Conservation (phyloP, 2,113 vertebrate genomes). For the Benitochromis conjunctus region DNA sequence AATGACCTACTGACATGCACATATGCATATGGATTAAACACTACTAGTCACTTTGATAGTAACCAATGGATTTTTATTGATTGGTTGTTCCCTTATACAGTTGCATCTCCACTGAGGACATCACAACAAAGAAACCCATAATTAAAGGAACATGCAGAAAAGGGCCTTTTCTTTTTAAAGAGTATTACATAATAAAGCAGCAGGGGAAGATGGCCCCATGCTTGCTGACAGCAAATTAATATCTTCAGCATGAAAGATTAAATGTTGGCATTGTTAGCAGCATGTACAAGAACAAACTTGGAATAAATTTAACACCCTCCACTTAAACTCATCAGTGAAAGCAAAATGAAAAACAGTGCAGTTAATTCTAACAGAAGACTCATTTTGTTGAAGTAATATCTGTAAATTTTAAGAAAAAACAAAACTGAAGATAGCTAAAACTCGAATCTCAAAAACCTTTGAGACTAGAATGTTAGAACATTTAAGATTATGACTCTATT, state of each 20-base stretch:
- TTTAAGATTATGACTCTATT: background rate
- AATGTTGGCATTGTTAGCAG: constrained; percentile 12
- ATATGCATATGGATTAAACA: background rate
- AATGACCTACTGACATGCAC: background rate
- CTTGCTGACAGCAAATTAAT: constrained; percentile 51
- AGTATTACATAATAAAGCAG: background rate
- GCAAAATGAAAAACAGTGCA: background rate
- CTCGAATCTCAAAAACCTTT: background rate
- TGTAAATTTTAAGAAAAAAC: background rate
- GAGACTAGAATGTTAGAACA: background rate
- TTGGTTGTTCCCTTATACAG: background rate
- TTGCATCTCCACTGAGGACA: background rate
- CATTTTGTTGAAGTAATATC: background rate
- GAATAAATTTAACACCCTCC: background rate
- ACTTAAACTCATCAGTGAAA: background rate
- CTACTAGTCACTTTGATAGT: background rate
- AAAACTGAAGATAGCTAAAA: background rate
- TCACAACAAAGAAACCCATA: constrained; percentile 8
- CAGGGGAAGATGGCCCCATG: background rate
- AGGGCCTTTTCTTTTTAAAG: background rate
- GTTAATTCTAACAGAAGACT: background rate
- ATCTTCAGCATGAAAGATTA: constrained; percentile 28
- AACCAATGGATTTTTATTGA: background rate
- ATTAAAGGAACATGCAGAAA: constrained; percentile 28
- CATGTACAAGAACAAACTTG: constrained; percentile 27